Evolutionary conservation across 2,888 invertebrate species (phyloP).

Genomic region (Taphrorychus bicolor): DNA sequence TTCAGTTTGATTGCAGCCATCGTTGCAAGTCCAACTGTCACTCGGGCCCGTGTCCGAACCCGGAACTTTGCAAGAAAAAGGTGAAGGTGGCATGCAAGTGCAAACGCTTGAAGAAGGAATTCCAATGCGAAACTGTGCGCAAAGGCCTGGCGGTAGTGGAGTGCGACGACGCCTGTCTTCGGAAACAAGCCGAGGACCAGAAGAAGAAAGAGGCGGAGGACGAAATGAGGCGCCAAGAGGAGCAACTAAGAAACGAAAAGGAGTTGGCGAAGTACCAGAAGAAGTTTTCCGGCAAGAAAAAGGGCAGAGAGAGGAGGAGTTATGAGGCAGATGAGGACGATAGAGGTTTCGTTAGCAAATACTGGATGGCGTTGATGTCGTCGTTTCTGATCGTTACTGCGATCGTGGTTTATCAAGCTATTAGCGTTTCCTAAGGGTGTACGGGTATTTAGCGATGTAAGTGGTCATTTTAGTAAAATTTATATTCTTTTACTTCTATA

Average conservation of each 20-base stretch:
- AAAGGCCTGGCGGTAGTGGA: constrained; percentile 61
- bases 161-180: constrained; percentile 72
- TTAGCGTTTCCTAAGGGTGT: constrained; percentile 14
- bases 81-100: constrained; percentile 81
- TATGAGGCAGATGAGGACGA: constrained; percentile 52
- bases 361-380: constrained; percentile 27
- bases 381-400: constrained; percentile 26
- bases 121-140: constrained; percentile 69
- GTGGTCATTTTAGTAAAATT: background rate
- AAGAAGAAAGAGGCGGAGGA: constrained; percentile 64
- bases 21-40: constrained; percentile 79
- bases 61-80: constrained; percentile 78
- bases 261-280: constrained; percentile 81
- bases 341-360: constrained; percentile 23
- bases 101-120: constrained; percentile 76
- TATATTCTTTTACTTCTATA: no score
- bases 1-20: constrained; percentile 83
- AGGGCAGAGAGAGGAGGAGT: constrained; percentile 62
- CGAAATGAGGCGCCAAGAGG: constrained; percentile 66
- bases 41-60: constrained; percentile 71
- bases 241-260: constrained; percentile 72
- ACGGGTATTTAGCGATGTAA: background rate
- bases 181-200: constrained; percentile 65
- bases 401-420: constrained; percentile 28
- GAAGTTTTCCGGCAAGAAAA: constrained; percentile 73